Base-by-base conservation (phyloP, 2,888 invertebrate genomes). In the Drosophila falleni region DNA sequence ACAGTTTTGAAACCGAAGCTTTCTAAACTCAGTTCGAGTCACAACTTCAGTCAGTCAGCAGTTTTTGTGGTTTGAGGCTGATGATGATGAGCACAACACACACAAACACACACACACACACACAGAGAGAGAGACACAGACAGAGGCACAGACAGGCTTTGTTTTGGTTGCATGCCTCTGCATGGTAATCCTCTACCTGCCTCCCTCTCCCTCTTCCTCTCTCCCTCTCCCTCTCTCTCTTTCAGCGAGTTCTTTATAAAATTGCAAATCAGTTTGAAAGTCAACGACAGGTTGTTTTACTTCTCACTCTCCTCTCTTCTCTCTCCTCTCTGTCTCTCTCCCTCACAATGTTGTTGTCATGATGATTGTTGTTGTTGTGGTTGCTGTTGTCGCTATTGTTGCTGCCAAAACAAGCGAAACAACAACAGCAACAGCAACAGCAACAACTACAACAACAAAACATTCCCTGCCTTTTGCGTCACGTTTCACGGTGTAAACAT, bases 181-280 rank as follows among this genome's bases (percentile, higher is more conserved):
- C 76, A 69, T 62, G 75, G 60, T 79, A 74, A 79, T 69, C 58
- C 79, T 35, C 69, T 33, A 64, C 42, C 77, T 61, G 60, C 68
- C 16, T 5, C 15, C 19, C 35, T 23, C 11, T n/a, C 8, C 16
- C 19, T 1, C n/a, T n/a, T 69, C 58, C 79, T 35, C 69, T 33
- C n/a, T 11, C 2, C n/a, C 3, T 2, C 13, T 5, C 16, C 0
- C 5, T 4, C 31, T 19, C 10, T 3, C 31, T 55, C 13, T 41
- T 47, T 66, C 71, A 68, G 59, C 69, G 76, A 77, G 71, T 71
- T 86, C 78, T 86, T 88, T 88, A 82, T 80, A 78, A 86, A 86
- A 86, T 89, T 85, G 89, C 88, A 86, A 86, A 86, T 86, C 89
- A 86, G 86, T 89, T 86, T 82, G 78, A 80, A 86, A 89, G 78